Conservation (phyloP, 2,888 invertebrate species). For the Lepidocyrtoides sp. region DNA sequence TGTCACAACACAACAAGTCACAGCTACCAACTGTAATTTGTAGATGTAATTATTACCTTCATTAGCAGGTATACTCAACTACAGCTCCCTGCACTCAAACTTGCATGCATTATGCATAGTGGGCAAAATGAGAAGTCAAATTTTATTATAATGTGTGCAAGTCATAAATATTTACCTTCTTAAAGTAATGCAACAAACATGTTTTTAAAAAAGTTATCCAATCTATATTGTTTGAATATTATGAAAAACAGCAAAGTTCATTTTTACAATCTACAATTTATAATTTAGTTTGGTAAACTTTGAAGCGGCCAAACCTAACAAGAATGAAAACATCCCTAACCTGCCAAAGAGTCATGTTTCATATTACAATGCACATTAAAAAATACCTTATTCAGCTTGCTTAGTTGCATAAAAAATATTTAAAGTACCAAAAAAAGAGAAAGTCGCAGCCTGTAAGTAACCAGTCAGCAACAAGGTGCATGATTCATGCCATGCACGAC, state of each 20-base stretch:
- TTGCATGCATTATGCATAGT: too few relatives aligned
- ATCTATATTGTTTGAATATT: too few relatives aligned
- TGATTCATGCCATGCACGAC: slow-evolving; percentile 10
- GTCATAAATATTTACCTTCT: too few relatives aligned
- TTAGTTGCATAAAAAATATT: background rate
- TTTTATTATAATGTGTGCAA: too few relatives aligned
- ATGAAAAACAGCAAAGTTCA: background rate
- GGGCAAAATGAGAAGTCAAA: too few relatives aligned
- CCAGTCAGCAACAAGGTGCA: slow-evolving; percentile 18
- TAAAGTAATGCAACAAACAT: too few relatives aligned
- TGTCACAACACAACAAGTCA: too few relatives aligned
- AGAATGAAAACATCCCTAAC: slow-evolving; percentile 1
- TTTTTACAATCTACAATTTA: background rate
- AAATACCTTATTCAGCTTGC: background rate
- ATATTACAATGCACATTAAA: slow-evolving; percentile 1
- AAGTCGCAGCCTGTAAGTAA: slow-evolving; percentile 36
- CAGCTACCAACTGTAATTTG: too few relatives aligned
- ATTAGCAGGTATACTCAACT: too few relatives aligned
- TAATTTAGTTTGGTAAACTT: background rate
- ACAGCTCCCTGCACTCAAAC: too few relatives aligned
- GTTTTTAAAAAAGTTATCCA: too few relatives aligned
- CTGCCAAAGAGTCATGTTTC: background rate
- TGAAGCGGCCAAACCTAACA: slow-evolving; percentile 23
- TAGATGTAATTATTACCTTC: too few relatives aligned
- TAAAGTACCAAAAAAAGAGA: slow-evolving; percentile 38